A percentile compares a stretch with the other conserved stretches of the same genome.
These are phyloP conservation scores for Lasioglossum calceatum DNA, from an alignment of 2,888 invertebrate species.

Conservation along the genomic window DNA sequence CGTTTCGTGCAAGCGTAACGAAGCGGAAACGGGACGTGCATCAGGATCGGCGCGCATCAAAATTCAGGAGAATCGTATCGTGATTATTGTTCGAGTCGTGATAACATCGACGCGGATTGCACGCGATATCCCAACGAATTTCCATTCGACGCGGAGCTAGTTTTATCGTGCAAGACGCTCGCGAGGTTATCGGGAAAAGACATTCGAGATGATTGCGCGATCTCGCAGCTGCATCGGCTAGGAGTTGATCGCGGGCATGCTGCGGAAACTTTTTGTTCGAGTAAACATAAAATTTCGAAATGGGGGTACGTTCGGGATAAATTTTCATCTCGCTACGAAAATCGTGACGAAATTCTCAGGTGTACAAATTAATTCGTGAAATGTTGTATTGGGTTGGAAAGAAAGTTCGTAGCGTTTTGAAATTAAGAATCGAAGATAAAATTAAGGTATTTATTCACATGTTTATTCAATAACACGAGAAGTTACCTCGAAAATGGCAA, in stretches of 20 bases:
- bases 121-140: slow-evolving; percentile 35
- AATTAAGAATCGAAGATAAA: no score
- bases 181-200: slow-evolving; percentile 31
- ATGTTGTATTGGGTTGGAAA: background rate
- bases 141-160: slow-evolving; percentile 2
- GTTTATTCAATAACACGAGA: no score
- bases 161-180: slow-evolving; percentile 12
- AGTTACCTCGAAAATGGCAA: no score
- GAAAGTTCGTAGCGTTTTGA: no score
- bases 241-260: background rate
- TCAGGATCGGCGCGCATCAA: slow-evolving; percentile 25
- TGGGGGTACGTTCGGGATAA: background rate
- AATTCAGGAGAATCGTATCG: slow-evolving; percentile 32
- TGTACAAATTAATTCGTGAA: background rate
- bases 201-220: slow-evolving; percentile 24
- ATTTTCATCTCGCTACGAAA: background rate
- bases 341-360: background rate
- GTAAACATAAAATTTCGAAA: background rate
- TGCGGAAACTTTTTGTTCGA: background rate
- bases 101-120: slow-evolving; percentile 38
- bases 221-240: slow-evolving; percentile 17
- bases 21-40: background rate
- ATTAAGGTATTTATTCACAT: no score
- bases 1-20: slow-evolving; percentile 15
- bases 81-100: slow-evolving; percentile 42